Evolutionary conservation across 2,113 vertebrate genomes (phyloP).

Genomic region (Triplophysa dalaica): DNA sequence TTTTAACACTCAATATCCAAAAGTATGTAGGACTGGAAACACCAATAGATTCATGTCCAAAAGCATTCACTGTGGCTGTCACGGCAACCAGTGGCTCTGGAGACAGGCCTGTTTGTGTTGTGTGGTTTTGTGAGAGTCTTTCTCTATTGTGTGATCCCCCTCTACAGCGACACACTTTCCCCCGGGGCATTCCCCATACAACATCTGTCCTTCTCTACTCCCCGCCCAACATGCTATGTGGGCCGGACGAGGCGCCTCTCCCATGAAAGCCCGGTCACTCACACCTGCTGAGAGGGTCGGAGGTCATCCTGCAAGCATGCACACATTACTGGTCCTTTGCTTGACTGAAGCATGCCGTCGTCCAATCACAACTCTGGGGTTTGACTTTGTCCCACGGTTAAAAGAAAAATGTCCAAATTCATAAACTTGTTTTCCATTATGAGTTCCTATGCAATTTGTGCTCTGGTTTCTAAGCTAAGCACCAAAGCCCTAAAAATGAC

Average conservation of each 20-base stretch:
- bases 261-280: constrained; percentile 60
- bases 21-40: constrained; percentile 30
- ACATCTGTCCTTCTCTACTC: constrained; percentile 70
- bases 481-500: constrained; percentile 42
- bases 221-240: constrained; percentile 47
- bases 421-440: background rate
- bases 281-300: constrained; percentile 75
- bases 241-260: constrained; percentile 44
- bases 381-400: constrained; percentile 41
- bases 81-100: constrained; percentile 59
- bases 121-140: constrained; percentile 56
- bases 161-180: constrained; percentile 73
- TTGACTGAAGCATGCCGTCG: constrained; percentile 40
- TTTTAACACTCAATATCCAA: background rate
- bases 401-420: constrained; percentile 30
- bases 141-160: constrained; percentile 62
- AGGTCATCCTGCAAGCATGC: constrained; percentile 59
- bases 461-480: constrained; percentile 31
- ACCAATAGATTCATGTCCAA: constrained; percentile 2
- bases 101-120: constrained; percentile 57
- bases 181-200: constrained; percentile 63
- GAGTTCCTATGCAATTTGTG: constrained; percentile 11
- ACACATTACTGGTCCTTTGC: constrained; percentile 43
- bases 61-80: constrained; percentile 55
- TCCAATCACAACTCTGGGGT: constrained; percentile 26